A percentile compares a stretch with the other conserved stretches of the same genome.
phyloP scores from a whole-genome alignment of 2,797 vertebrate species.

The Rhynchotus rufescens region DNA sequence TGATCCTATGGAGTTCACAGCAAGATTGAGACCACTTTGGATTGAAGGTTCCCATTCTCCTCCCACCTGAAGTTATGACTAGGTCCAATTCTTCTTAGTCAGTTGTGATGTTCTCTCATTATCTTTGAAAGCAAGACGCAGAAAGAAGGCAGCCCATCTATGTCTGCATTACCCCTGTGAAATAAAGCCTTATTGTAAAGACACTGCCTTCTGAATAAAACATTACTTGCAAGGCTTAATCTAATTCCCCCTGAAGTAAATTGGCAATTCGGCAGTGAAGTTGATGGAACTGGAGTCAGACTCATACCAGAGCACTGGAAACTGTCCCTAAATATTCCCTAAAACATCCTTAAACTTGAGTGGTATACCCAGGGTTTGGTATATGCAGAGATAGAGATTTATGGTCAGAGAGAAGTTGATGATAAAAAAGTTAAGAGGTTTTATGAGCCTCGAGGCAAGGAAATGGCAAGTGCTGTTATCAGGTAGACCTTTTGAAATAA shows the following conservation, averaged over 20 bases:
- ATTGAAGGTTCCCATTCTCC: background rate
- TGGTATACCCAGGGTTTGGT: background rate
- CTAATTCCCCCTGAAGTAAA: conserved; percentile 4
- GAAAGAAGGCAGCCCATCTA: background rate
- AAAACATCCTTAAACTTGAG: conserved; percentile 24
- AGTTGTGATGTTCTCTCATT: background rate
- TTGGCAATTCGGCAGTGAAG: background rate
- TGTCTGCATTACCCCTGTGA: background rate
- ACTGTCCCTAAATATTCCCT: background rate
- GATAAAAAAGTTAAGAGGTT: background rate
- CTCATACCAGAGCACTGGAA: conserved; percentile 8
- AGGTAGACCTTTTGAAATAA: conserved; percentile 39
- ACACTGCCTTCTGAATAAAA: conserved; percentile 28
- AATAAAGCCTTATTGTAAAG: conserved; percentile 32
- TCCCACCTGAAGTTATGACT: background rate
- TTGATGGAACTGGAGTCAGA: conserved; percentile 6
- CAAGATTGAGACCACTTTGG: background rate
- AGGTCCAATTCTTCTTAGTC: background rate
- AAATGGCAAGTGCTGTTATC: conserved; percentile 7
- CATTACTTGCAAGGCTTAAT: conserved; percentile 1
- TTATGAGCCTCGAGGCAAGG: conserved; percentile 40
- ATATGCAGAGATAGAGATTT: background rate
- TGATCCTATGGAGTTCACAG: background rate
- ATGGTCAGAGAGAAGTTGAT: background rate
- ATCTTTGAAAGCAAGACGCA: background rate